Evolutionary conservation across 2,797 vertebrate genomes (phyloP).

Genomic region (Apogon hyalosoma): DNA sequence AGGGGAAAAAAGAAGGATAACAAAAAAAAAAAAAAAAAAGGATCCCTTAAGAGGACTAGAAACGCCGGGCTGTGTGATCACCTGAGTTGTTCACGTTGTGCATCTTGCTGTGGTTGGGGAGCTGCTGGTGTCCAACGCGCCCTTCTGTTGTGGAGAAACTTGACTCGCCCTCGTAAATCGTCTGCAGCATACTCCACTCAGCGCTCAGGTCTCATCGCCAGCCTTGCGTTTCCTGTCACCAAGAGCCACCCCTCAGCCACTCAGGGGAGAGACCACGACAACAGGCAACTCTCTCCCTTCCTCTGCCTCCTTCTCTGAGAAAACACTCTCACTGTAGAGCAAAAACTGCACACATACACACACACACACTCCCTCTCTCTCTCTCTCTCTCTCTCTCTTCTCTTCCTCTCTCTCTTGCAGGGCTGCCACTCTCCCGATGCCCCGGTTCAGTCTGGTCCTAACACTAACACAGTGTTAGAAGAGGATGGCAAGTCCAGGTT

Average conservation of each 20-base stretch:
- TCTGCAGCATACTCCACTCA: constrained; percentile 99
- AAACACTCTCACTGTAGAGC: not conserved
- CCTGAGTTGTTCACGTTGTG: constrained; percentile 98
- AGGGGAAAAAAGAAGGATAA: constrained; percentile 1
- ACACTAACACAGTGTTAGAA: constrained; percentile 56
- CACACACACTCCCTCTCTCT: not conserved
- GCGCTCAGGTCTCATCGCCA: constrained; percentile 90
- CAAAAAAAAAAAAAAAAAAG: not conserved
- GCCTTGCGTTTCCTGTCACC: constrained; percentile 83
- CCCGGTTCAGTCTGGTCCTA: constrained; percentile 57
- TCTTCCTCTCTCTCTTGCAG: constrained; percentile 32
- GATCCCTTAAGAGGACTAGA: constrained; percentile 43
- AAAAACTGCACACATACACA: constrained; percentile 45
- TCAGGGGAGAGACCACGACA: constrained; percentile 76
- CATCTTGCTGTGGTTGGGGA: constrained; percentile 89
- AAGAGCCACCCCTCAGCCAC: constrained; percentile 80
- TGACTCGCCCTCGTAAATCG: constrained; percentile 99
- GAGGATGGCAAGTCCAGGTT: constrained; percentile 47
- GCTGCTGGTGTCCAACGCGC: constrained; percentile 91
- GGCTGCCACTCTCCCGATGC: constrained; percentile 48
- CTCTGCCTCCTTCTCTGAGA: constrained; percentile 66
- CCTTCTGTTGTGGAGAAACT: constrained; percentile 95
- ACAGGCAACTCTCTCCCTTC: constrained; percentile 66
- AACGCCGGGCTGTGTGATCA: constrained; percentile 79
- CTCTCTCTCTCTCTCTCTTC: not conserved